Evolutionary conservation across 2,797 vertebrate genomes (phyloP).

Genomic region (Periophthalmus magnuspinnatus): DNA sequence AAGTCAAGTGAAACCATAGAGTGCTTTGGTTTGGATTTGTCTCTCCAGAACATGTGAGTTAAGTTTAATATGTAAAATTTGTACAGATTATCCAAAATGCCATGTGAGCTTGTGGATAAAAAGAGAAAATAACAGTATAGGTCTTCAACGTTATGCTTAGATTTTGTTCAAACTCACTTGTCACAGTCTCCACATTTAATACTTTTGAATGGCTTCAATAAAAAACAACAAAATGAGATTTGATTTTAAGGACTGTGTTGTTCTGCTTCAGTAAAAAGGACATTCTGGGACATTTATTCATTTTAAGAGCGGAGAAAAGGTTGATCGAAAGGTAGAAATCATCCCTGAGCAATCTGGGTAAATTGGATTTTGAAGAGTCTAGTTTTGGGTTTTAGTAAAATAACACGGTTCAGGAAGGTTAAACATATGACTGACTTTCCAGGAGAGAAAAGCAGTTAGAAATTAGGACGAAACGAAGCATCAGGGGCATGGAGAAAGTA

Average conservation of each 20-base stretch:
- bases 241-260: not conserved
- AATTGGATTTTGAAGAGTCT: conserved; percentile 50
- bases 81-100: not conserved
- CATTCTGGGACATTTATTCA: conserved; percentile 36
- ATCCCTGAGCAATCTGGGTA: conserved; percentile 39
- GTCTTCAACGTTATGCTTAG: too few relatives aligned
- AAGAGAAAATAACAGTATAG: too few relatives aligned
- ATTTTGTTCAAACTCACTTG: too few relatives aligned
- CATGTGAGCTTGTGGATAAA: too few relatives aligned
- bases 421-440: not conserved
- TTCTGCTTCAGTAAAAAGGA: not conserved
- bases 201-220: not conserved
- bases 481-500: too few relatives aligned
- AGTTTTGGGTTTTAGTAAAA: conserved; percentile 22
- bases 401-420: not conserved
- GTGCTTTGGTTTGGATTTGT: too few relatives aligned
- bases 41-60: too few relatives aligned
- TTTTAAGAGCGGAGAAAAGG: conserved; percentile 49
- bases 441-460: not conserved
- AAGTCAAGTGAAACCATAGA: too few relatives aligned
- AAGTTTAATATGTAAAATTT: not conserved
- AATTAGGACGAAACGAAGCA: too few relatives aligned
- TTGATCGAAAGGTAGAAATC: conserved; percentile 58
- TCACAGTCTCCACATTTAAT: too few relatives aligned
- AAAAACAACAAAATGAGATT: too few relatives aligned